Base-by-base conservation (phyloP, 2,797 vertebrate genomes). In the Hydrocynus forskahlii region DNA sequence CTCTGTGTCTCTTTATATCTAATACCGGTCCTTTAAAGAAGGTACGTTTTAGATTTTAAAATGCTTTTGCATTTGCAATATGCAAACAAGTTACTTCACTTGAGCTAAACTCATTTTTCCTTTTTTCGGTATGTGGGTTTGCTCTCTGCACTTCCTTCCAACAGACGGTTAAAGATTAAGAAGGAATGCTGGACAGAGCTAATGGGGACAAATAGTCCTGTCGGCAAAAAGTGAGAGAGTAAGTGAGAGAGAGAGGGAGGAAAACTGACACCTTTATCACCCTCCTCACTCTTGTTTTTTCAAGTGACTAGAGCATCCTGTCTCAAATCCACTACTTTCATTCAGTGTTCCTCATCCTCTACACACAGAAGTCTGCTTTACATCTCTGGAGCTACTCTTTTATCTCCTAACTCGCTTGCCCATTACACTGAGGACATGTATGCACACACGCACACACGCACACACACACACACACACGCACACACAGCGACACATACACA, bases 361-460 rank as follows among this genome's bases (percentile, higher is more conserved):
- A n/a, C 48, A 76, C 80, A 50, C 75, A 70, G 74, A 78, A 23
- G 66, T 62, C 80, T 74, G 81, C 29, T 72, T 60, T 79, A 38
- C 62, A 59, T 68, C 67, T 68, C 63, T 35, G 54, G 48, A 68
- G 69, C 35, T 60, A 17, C 6, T 17, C 29, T 79, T 79, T 91
- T 88, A 92, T 92, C 91, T 90, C 71, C 74, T 82, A 66, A 85
- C 83, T 88, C 83, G 87, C 74, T 85, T 90, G 83, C 50, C 55
- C 72, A 80, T 45, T 40, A 84, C 86, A 85, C 72, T 62, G 35
- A 48, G 67, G 76, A 82, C 75, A 81, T 76, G 55, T 84, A 71
- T 69, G 75, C 78, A 17, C 23, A 66, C 2, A 59, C 14, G 14
- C 29, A 43, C 17, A n/a, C 35, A n/a, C 9, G 10, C 29, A 38